Conservation (phyloP, 2,888 invertebrate species). For the Acleris emargana region DNA sequence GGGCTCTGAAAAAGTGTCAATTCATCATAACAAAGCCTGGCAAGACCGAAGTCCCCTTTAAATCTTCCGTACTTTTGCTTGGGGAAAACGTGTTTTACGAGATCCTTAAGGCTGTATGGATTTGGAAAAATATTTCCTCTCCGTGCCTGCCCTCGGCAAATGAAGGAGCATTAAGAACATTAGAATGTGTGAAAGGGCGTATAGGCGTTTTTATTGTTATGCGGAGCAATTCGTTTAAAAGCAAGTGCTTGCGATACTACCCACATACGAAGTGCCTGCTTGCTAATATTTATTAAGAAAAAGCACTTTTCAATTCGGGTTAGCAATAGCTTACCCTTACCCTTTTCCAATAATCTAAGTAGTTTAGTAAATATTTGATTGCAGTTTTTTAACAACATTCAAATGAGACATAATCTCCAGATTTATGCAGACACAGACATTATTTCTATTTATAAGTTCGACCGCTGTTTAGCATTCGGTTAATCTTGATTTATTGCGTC, state of each 20-base stretch:
- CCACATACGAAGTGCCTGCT: conserved; percentile 75
- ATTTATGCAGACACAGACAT: conserved; percentile 41
- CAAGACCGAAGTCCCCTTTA: conserved; percentile 80
- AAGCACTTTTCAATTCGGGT: conserved; percentile 51
- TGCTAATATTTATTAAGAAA: conserved; percentile 76
- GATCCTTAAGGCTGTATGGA: conserved; percentile 85
- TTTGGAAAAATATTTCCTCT: conserved; percentile 83
- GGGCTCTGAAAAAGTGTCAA: conserved; percentile 81
- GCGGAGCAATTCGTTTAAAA: conserved; percentile 83
- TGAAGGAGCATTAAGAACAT: conserved; percentile 80
- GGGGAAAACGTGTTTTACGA: conserved; percentile 83
- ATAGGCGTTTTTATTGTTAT: conserved; percentile 81
- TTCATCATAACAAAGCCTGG: conserved; percentile 82
- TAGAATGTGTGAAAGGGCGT: conserved; percentile 82
- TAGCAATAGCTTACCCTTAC: conserved; percentile 23
- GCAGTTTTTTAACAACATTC: conserved; percentile 8
- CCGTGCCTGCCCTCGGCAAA: conserved; percentile 81
- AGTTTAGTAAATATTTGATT: conserved; percentile 2
- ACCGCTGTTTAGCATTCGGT: conserved; percentile 52
- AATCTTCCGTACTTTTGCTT: conserved; percentile 84
- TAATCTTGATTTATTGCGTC: conserved; percentile 57
- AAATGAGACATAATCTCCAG: conserved; percentile 6
- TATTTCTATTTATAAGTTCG: conserved; percentile 33
- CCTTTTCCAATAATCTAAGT: conserved; percentile 13
- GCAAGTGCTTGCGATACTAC: conserved; percentile 74